Evolutionary conservation across 2,113 vertebrate species (phyloP).

Genomic region (Aldabrachelys gigantea): DNA sequence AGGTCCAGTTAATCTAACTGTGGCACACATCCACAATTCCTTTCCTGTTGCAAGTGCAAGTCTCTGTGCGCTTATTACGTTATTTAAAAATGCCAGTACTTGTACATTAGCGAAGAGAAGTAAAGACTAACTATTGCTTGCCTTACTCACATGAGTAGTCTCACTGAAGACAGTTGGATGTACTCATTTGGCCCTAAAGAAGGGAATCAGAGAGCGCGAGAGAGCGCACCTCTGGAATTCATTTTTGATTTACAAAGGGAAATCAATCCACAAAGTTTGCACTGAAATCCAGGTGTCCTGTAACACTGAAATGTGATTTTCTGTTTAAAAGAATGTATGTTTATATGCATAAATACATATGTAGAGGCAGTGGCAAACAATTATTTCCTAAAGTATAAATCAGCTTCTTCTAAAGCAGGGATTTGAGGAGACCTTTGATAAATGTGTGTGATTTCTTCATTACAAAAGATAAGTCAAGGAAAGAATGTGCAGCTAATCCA

Average conservation of each 20-base stretch:
- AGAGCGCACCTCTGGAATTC: constrained; percentile 49
- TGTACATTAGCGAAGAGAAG: not conserved
- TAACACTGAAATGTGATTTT: not conserved
- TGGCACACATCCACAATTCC: not conserved
- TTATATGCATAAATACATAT: constrained; percentile 24
- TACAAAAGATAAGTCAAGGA: constrained; percentile 47
- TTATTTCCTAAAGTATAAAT: constrained; percentile 62
- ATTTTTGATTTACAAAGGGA: constrained; percentile 36
- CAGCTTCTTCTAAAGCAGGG: constrained; percentile 32
- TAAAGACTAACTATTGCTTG: constrained; percentile 40
- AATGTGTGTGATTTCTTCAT: constrained; percentile 39
- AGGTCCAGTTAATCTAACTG: not conserved
- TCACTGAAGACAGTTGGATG: not conserved
- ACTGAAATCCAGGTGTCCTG: constrained; percentile 47
- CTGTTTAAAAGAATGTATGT: not conserved
- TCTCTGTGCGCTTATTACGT: not conserved
- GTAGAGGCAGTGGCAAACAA: constrained; percentile 48
- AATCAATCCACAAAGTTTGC: constrained; percentile 30
- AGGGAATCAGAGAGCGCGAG: constrained; percentile 12
- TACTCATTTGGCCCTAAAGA: constrained; percentile 12
- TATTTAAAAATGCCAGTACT: not conserved
- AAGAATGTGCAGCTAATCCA: constrained; percentile 72
- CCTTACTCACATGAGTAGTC: constrained; percentile 1
- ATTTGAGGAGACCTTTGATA: constrained; percentile 63
- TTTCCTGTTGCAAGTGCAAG: constrained; percentile 30